Base-by-base conservation (phyloP, 2,113 vertebrate species). In the Oriolus oriolus region DNA sequence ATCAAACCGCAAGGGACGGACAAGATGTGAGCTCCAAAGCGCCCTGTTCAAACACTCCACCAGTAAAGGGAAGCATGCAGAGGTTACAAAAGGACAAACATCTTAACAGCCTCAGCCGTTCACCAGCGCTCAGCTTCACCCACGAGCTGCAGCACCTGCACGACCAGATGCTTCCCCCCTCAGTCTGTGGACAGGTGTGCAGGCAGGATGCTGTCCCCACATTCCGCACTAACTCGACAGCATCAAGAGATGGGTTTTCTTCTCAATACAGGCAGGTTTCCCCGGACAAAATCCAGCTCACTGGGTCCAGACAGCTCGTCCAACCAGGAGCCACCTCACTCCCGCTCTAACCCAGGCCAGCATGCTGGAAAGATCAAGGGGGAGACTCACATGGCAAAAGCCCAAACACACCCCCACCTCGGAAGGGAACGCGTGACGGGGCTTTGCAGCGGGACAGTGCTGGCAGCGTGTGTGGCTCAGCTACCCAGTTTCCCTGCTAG, bases 381-480 rank as follows among this genome's bases (percentile, higher is more conserved):
- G 22, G 5, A 73, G 11, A 20, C 22, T n/a, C 16, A 19, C 16
- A 30, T 0, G 2, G 41, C 5, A 6, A 44, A 64, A 69, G 15
- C 50, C 44, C 19, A 50, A 70, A 60, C 10, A 66, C 17, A 42
- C 3, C 4, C 6, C 5, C 4, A 10, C 11, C 23, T n/a, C 0
- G 0, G 31, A 76, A 53, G 13, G 20, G 15, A 16, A 63, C 1
- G 0, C 0, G 0, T 39, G 52, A 61, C 3, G 3, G 18, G 37
- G 52, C 13, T 87, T 52, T 39, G 49, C 52, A 49, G 21, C 20
- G 18, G 23, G 21, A 28, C 27, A 37, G 42, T 0, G 0, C 21
- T 13, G 22, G 22, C 27, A 50, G 13, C 0, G 0, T 14, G 10
- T 21, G n/a, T 23, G 35, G 35, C 33, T 75, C 56, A 75, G 35